Conservation (phyloP, 1,140 invertebrate genomes). For the Drosophila ironensis region DNA sequence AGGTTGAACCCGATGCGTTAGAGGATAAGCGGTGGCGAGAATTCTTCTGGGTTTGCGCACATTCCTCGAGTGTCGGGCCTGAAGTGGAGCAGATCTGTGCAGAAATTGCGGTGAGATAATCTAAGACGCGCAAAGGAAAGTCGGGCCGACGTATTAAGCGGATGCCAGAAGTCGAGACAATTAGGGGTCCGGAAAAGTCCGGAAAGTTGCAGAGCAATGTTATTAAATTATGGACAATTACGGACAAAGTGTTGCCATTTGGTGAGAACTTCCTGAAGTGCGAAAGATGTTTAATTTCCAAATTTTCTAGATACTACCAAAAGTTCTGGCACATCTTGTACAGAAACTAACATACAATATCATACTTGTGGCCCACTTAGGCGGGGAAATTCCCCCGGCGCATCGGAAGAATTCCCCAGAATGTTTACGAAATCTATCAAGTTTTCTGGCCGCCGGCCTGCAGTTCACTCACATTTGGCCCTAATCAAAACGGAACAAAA, state of each 20-base stretch:
- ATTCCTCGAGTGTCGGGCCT: constrained; percentile 26
- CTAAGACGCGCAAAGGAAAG: constrained; percentile 20
- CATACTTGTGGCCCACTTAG: constrained; percentile 17
- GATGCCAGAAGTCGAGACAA: constrained; percentile 21
- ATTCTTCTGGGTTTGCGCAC: constrained; percentile 29
- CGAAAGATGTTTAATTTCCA: too few relatives aligned
- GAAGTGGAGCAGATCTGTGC: constrained; percentile 38
- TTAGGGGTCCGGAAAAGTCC: constrained; percentile 6
- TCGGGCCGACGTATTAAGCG: constrained; percentile 13
- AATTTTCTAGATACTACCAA: neutral
- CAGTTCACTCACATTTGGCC: constrained; percentile 74
- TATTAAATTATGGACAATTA: neutral
- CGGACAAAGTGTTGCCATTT: too few relatives aligned
- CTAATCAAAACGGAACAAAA: constrained; percentile 74
- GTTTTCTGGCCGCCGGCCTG: constrained; percentile 31
- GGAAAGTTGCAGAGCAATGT: constrained; percentile 4
- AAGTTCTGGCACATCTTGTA: neutral
- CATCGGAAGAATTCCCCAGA: constrained; percentile 41
- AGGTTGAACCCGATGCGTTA: constrained; percentile 33
- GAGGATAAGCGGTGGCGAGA: constrained; percentile 32
- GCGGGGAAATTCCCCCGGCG: constrained; percentile 20
- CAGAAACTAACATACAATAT: neutral
- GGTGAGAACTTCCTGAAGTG: too few relatives aligned
- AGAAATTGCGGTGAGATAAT: constrained; percentile 31
- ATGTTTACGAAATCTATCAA: constrained; percentile 58